Evolutionary conservation across 2,888 invertebrate species (phyloP), one percentile per base, ranked within the genome.

Genomic region (Lasioglossum zephyrum): DNA sequence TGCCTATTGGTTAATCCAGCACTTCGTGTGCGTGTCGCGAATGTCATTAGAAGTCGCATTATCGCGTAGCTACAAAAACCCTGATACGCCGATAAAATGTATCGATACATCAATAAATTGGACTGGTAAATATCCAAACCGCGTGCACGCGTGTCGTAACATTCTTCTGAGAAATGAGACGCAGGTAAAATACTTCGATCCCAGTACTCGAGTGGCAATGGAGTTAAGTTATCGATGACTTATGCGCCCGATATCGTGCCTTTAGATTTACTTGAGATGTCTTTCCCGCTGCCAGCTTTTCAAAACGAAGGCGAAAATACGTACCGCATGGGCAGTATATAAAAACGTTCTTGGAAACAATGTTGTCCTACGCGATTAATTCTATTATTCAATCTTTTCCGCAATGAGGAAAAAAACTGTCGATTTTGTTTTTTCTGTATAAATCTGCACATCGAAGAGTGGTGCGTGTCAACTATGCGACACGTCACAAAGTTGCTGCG

Each of bases 401-500:
- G 49, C 18, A 22, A 22, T 0, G 2, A 22, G 49, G 22, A 53
- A 53, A 53, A 1, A 53, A 8, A 53, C 4, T 31, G 18, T 16
- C 16, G 63, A 31, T 57, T n/a, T 69, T 44, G 22, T 36, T 9
- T 18, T 36, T 9, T 18, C 39, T 39, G 41, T 5, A n/a, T n/a
- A 41, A 70, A n/a, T 70, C 11, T 4, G 70, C 11, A 11, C 11
- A 5, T 70, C 13, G 41, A n/a, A 69, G 39, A 69, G 22, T 3
- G 36, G 31, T 22, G 22, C 31, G 31, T 36, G 44, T 5, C 41
- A 41, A 31, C 22, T 44, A 4, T 44, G 49, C 63, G 72, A 53
- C 75, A 53, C 75, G 44, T 76, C 79, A 78, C 70, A 41, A 84
- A 41, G 49, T 85, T 60, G 57, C 49, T 85, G 79, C 75, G 80